These are phyloP conservation scores for Polyodon spathula DNA, from an alignment of 2,113 vertebrate species.

Conservation along the genomic window DNA sequence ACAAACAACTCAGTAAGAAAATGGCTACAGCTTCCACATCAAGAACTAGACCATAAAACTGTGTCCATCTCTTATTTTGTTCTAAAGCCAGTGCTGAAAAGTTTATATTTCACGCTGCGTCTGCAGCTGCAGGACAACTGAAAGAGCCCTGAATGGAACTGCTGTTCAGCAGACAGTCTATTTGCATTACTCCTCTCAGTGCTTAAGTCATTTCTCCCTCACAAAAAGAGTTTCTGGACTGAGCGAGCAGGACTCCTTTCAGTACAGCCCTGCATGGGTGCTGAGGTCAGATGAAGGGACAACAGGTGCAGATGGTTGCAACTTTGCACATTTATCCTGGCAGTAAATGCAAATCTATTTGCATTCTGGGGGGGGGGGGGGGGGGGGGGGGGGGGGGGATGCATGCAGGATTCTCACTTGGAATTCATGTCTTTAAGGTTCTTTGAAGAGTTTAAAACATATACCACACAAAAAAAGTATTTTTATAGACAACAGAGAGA, in stretches of 20 bases:
- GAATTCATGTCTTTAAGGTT: no score
- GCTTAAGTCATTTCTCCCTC: conserved; percentile 44
- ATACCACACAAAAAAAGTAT: neutral
- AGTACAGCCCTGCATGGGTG: conserved; percentile 44
- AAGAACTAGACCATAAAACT: no score
- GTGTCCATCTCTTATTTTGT: no score
- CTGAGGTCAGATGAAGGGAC: conserved; percentile 40
- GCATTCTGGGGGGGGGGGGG: conserved; percentile 16
- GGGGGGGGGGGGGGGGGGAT: conserved; percentile 27
- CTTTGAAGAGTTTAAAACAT: neutral
- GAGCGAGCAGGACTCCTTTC: conserved; percentile 21
- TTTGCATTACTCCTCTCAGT: conserved; percentile 21
- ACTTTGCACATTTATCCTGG: conserved; percentile 42
- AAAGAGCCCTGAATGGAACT: conserved; percentile 28
- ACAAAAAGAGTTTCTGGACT: conserved; percentile 25
- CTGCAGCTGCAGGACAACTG: conserved; percentile 12
- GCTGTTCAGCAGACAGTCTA: conserved; percentile 19
- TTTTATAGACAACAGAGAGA: neutral
- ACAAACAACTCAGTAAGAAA: no score
- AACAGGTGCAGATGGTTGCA: conserved; percentile 56
- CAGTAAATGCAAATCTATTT: conserved; percentile 18
- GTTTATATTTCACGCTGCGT: conserved; percentile 37
- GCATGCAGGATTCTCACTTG: neutral
- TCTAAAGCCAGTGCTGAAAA: conserved; percentile 7
- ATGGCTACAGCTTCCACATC: no score